Base-by-base conservation (phyloP, 2,888 invertebrate genomes). In the Strigamia crassipes region DNA sequence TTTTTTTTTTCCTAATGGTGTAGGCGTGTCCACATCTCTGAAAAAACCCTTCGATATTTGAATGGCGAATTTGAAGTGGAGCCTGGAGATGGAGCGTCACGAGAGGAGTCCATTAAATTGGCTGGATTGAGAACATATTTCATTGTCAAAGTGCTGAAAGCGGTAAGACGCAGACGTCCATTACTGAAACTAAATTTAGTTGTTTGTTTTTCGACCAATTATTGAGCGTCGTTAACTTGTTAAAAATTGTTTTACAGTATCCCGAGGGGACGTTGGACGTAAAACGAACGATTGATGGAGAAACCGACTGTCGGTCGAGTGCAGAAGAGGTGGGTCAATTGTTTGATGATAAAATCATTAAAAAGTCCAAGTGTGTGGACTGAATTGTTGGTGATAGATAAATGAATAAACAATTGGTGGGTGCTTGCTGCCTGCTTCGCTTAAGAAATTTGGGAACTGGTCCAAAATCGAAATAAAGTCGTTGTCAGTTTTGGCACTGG, bases 61-160 rank as follows among this genome's bases (percentile, higher is more conserved):
- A 93, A 92, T 87, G 94, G 94, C 51, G 96, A 96, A 88, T 97
- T 97, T 87, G 96, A 96, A 89, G 95, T 97, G 85, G 96, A 96
- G 87, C 93, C 94, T 3, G 96, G 94, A 0, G 92, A 92, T 87
- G 97, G 96, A 0, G 96, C 96, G 87, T 93, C 94, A 84, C 91
- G 96, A n/a, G 97, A 97, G 87, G 96, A 97, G 88, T 92, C 94
- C 85, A 89, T 97, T 82, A 91, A 94, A 79, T 93, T 94, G 87
- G 95, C 96, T 6, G 95, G 96, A 83, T 91, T 97, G 86, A 94
- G 94, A 89, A 97, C 97, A 4, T 97, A 93, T 89, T 96, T 97
- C 89, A 96, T 97, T 85, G 93, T 93, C 56, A 92, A 92, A 87
- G 94, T 96, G 82, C 89, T 96, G 79, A 95, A 94, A 88, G 41